Percentiles rank a stretch among this genome's conserved stretches.
Evolutionary conservation across 2,888 invertebrate genomes (phyloP).

Genomic region (Hypercompe scribonia): DNA sequence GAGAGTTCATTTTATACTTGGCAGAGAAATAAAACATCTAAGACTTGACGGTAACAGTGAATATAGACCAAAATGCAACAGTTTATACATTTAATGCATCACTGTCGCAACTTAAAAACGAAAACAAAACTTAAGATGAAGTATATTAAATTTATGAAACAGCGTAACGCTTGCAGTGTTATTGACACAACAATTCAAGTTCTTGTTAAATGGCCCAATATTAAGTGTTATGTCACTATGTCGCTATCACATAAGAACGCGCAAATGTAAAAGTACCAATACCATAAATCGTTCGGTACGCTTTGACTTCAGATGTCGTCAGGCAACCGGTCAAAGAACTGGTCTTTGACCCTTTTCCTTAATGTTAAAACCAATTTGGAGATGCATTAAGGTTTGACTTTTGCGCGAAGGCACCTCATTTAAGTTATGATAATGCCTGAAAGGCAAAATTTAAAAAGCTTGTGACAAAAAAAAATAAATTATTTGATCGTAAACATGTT

Average conservation of each 20-base stretch:
- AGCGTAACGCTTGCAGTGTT: constrained; percentile 10
- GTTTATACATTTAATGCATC: background rate
- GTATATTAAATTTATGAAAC: constrained; percentile 8
- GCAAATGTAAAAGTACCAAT: constrained; percentile 27
- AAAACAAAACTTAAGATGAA: background rate
- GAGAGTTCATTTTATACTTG: too few relatives aligned
- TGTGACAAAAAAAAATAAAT: background rate
- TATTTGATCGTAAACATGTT: background rate
- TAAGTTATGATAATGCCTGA: background rate
- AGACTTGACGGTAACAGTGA: too few relatives aligned
- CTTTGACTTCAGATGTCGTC: constrained; percentile 34
- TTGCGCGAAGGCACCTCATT: background rate
- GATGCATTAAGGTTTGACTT: background rate
- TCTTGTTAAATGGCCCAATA: constrained; percentile 34
- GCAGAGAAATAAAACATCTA: too few relatives aligned
- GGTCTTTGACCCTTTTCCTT: constrained; percentile 18
- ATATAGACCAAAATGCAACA: too few relatives aligned
- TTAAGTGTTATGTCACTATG: constrained; percentile 34
- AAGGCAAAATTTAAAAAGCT: background rate
- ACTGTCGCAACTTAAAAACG: background rate
- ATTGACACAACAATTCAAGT: constrained; percentile 17
- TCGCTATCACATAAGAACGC: constrained; percentile 38
- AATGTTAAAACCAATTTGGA: constrained; percentile 17
- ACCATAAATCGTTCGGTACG: constrained; percentile 30
- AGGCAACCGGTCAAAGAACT: constrained; percentile 28